Evolutionary conservation across 2,888 invertebrate genomes (phyloP).

Genomic region (Brachypalpus laphriformis): DNA sequence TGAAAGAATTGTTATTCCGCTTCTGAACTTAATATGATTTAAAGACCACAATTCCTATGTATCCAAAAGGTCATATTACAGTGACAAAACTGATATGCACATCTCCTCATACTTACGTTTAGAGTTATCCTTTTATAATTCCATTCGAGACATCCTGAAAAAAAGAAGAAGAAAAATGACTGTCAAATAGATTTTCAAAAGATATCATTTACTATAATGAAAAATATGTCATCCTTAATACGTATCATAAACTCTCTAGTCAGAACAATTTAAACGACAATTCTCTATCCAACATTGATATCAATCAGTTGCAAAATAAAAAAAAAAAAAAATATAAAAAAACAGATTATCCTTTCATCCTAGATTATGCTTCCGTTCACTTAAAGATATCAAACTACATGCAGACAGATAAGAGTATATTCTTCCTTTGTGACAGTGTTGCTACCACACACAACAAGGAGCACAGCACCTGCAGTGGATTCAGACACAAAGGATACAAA

Average conservation of each 20-base stretch:
- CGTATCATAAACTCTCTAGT: conserved; percentile 4
- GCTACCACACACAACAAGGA: neutral
- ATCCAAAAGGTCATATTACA: too few species aligned
- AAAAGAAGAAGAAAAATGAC: neutral
- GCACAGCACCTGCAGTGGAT: conserved; percentile 45
- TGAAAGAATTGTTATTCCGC: too few species aligned
- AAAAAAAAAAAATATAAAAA: neutral
- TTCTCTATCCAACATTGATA: conserved; percentile 27
- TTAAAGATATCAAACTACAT: conserved; percentile 14
- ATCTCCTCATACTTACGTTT: conserved; percentile 18
- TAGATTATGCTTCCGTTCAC: conserved; percentile 37
- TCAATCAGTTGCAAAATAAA: conserved; percentile 34
- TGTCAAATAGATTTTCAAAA: conserved; percentile 9
- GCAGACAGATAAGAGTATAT: neutral
- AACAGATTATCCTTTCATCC: conserved; percentile 38
- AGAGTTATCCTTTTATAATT: conserved; percentile 5
- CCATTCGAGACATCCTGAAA: conserved; percentile 3
- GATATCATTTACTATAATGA: neutral
- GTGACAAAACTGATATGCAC: too few species aligned
- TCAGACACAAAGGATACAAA: conserved; percentile 51
- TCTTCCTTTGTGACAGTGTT: conserved; percentile 2
- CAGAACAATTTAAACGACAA: conserved; percentile 7
- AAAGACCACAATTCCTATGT: too few species aligned
- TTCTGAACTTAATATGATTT: too few species aligned
- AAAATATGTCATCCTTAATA: neutral